Conservation (phyloP, 2,113 vertebrate genomes). For the Pitta sordida region DNA sequence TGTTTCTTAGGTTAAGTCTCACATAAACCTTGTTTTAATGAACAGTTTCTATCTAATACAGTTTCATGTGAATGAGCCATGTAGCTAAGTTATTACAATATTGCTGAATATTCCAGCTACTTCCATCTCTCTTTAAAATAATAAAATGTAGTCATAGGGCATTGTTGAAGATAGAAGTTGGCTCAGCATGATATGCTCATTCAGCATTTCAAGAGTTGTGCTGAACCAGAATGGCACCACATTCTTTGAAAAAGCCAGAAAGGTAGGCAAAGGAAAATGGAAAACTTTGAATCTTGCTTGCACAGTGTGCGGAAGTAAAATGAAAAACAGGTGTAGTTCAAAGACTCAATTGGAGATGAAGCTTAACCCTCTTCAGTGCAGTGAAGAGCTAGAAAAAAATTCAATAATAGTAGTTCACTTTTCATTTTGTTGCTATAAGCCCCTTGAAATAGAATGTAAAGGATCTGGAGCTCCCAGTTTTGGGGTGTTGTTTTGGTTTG, state of each 20-base stretch:
- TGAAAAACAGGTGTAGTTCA: background rate
- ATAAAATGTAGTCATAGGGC: background rate
- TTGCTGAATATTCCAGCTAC: background rate
- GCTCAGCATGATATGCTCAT: background rate
- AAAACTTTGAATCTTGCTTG: background rate
- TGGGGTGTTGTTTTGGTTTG: background rate
- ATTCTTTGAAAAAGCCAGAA: background rate
- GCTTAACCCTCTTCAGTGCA: background rate
- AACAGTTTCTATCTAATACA: background rate
- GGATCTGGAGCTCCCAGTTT: background rate
- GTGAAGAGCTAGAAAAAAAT: background rate
- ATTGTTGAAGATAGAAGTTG: background rate
- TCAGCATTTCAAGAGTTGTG: background rate
- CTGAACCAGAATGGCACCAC: background rate
- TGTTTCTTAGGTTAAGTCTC: constrained; percentile 16
- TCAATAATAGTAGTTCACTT: background rate
- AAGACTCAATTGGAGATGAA: background rate
- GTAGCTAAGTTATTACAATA: background rate
- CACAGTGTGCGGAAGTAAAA: background rate
- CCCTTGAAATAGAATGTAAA: background rate
- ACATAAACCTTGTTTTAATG: constrained; percentile 26
- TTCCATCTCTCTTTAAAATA: constrained; percentile 16
- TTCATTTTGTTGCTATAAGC: background rate
- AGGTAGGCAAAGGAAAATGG: background rate
- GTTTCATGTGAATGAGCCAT: constrained; percentile 35